phyloP scores from a whole-genome alignment of 2,113 vertebrate genomes.

The Pterocles gutturalis region DNA sequence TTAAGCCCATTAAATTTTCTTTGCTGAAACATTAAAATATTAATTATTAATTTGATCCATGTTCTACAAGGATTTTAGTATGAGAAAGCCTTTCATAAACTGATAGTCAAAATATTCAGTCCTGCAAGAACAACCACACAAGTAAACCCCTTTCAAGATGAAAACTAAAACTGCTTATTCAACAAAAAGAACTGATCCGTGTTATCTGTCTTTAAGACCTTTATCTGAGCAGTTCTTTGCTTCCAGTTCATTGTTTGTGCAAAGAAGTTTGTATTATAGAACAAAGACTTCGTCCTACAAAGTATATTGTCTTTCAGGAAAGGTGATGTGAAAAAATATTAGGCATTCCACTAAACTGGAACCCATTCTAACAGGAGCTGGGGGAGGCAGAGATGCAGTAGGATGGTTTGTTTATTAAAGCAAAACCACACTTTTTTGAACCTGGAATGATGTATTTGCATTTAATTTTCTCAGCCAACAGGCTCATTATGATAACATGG shows the following conservation, averaged over 20 bases:
- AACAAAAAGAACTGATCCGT: neutral
- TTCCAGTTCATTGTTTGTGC: neutral
- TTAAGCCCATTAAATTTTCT: neutral
- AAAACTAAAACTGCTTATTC: neutral
- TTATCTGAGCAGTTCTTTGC: neutral
- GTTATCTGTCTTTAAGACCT: neutral
- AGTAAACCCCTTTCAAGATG: neutral
- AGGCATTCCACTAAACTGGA: neutral
- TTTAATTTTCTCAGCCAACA: constrained; percentile 80
- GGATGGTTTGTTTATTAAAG: neutral
- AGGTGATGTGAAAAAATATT: neutral
- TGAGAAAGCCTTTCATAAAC: neutral
- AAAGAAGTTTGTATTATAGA: neutral
- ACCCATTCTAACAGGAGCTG: neutral
- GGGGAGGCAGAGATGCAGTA: neutral
- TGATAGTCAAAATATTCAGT: neutral
- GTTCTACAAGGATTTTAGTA: neutral
- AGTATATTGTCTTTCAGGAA: neutral
- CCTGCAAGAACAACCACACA: neutral
- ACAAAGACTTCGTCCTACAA: neutral
- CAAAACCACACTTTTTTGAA: neutral
- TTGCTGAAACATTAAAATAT: neutral
- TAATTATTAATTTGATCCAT: neutral
- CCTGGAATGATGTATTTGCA: neutral
- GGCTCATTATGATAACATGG: constrained; percentile 83